Percentiles rank a stretch among this genome's conserved stretches.
Evolutionary conservation across 2,888 invertebrate species (phyloP).

Genomic region (Syrphus vitripennis): DNA sequence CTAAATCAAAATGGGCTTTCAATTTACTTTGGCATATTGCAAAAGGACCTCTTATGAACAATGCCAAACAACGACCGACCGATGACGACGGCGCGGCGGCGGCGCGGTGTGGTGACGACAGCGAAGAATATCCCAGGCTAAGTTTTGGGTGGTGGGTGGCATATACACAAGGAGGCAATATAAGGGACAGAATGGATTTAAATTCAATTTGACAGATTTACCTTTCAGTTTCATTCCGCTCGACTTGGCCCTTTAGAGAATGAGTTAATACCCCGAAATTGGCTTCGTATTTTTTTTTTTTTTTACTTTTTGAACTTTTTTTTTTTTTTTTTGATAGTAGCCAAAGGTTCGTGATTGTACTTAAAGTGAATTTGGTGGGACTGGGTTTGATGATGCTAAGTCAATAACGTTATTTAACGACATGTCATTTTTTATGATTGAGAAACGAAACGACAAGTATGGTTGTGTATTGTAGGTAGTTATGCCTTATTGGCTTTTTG

Average conservation of each 20-base stretch:
- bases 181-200: slow-evolving; percentile 59
- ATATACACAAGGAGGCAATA: background rate
- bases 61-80: background rate
- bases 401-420: slow-evolving; percentile 24
- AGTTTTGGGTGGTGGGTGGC: background rate
- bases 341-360: slow-evolving; percentile 12
- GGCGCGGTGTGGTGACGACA: no score
- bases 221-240: slow-evolving; percentile 48
- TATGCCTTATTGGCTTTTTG: slow-evolving; percentile 11
- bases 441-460: slow-evolving; percentile 9
- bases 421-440: slow-evolving; percentile 35
- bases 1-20: slow-evolving; percentile 55
- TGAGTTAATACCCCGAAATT: slow-evolving; percentile 55
- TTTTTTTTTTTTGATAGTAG: background rate
- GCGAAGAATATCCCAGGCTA: background rate
- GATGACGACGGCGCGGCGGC: background rate
- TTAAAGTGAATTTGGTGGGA: background rate
- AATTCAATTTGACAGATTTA: slow-evolving; percentile 70
- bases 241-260: slow-evolving; percentile 28
- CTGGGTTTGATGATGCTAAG: background rate
- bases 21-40: slow-evolving; percentile 54
- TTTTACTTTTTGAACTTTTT: background rate
- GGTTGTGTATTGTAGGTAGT: background rate
- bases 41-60: slow-evolving; percentile 8
- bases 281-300: slow-evolving; percentile 9